Conservation (phyloP, 2,113 vertebrate species). For the Poicephalus meyeri region DNA sequence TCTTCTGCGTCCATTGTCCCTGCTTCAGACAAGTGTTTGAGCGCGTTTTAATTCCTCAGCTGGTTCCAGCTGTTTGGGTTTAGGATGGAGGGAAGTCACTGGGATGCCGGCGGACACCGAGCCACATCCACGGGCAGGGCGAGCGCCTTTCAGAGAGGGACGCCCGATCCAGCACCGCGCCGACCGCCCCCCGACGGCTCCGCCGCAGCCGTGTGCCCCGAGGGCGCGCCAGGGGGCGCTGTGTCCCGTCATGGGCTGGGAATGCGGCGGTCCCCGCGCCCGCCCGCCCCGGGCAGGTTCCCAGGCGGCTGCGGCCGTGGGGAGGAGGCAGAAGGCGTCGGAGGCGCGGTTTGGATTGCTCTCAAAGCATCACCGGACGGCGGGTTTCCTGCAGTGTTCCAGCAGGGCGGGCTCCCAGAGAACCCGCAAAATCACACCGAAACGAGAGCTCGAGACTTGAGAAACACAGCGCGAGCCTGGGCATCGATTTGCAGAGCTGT, state of each 20-base stretch:
- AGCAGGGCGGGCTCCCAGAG: not conserved
- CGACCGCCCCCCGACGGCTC: no score
- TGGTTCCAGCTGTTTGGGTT: not conserved
- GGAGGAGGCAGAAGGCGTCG: no score
- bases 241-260: no score
- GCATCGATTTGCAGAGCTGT: no score
- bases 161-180: no score
- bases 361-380: rapidly evolving
- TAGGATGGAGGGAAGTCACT: not conserved
- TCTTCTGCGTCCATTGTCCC: not conserved
- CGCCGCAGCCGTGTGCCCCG: no score
- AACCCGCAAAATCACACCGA: not conserved
- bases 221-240: not conserved
- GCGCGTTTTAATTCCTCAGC: not conserved
- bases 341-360: rapidly evolving
- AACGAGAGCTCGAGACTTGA: not conserved
- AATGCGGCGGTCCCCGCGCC: no score
- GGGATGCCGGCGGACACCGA: no score
- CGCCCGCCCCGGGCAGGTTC: no score
- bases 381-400: not conserved
- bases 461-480: rapidly evolving
- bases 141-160: not conserved
- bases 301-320: not conserved
- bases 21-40: not conserved
- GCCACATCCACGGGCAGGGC: no score